Base-by-base conservation (phyloP, 2,797 vertebrate genomes). In the Agapornis canus region DNA sequence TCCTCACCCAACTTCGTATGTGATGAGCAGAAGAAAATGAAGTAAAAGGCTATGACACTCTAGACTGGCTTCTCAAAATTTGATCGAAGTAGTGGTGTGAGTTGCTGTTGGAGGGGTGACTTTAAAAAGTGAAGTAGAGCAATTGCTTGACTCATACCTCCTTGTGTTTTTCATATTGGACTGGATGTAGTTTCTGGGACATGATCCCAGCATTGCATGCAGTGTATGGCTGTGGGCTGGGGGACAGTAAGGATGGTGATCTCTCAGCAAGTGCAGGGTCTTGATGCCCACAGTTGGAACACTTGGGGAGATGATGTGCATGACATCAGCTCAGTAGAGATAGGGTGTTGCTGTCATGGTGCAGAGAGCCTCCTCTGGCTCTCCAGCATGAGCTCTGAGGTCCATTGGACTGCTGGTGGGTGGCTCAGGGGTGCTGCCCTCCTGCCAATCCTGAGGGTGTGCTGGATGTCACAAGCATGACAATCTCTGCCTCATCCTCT, bases 191-290 rank as follows among this genome's bases (percentile, higher is more conserved):
- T 73, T 10, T 16, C 39, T 37, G 35, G 17, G 35, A 32, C 10
- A 2, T 5, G 56, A n/a, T 48, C 19, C 27, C 12, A 18, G 22
- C 5, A 0, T 3, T 64, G n/a, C 10, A 5, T 3, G 35, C 0
- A 1, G 11, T 42, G 29, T 39, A 9, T 48, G n/a, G 19, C 63
- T 60, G 3, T 35, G 68, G 23, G 20, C 31, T 47, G 32, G 2
- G 32, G 49, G 13, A 29, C 45, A 39, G 10, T 27, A 45, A 60
- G 56, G 35, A 13, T 31, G 35, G 27, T 18, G 5, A 5, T 60
- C 6, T 13, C 19, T 71, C 61, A 64, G 65, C 21, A 64, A 52
- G 5, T 43, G 37, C 27, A 60, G 66, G 37, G 26, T 61, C 71
- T 61, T 64, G 26, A 22, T 78, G 23, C 13, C 19, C 0, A 1